Evolutionary conservation across 1,140 invertebrate species (phyloP).

Genomic region (Solenopsis invicta): DNA sequence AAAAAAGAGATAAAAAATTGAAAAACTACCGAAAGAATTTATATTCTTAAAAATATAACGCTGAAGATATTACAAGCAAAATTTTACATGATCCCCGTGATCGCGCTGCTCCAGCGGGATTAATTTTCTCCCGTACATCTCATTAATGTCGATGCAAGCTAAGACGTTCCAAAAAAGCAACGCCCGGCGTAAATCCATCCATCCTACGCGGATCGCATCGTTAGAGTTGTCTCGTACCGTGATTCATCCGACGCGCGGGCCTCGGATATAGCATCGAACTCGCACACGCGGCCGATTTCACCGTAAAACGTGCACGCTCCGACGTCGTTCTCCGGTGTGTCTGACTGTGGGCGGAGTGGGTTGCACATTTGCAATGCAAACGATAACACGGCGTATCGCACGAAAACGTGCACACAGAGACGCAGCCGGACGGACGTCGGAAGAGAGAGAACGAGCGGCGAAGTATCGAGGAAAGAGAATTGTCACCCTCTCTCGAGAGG

Average conservation of each 20-base stretch:
- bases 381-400: conserved; percentile 80
- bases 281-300: conserved; percentile 74
- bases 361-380: conserved; percentile 83
- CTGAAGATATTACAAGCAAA: background rate
- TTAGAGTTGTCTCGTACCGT: conserved; percentile 73
- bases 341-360: conserved; percentile 76
- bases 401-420: conserved; percentile 73
- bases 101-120: background rate
- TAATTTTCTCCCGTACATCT: conserved; percentile 42
- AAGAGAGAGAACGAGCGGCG: conserved; percentile 47
- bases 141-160: conserved; percentile 24
- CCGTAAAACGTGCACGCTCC: conserved; percentile 74
- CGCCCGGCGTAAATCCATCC: conserved; percentile 49
- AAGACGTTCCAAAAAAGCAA: conserved; percentile 44
- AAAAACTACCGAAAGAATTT: background rate
- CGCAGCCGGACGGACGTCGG: conserved; percentile 56
- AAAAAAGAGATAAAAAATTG: background rate
- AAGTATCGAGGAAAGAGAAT: conserved; percentile 63
- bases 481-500: conserved; percentile 61
- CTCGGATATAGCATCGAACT: conserved; percentile 69
- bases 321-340: conserved; percentile 65
- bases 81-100: background rate
- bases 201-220: conserved; percentile 65
- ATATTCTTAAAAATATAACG: background rate
- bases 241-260: conserved; percentile 71